Base-by-base conservation (phyloP, 2,888 invertebrate species). In the Drosophila stalkeri region DNA sequence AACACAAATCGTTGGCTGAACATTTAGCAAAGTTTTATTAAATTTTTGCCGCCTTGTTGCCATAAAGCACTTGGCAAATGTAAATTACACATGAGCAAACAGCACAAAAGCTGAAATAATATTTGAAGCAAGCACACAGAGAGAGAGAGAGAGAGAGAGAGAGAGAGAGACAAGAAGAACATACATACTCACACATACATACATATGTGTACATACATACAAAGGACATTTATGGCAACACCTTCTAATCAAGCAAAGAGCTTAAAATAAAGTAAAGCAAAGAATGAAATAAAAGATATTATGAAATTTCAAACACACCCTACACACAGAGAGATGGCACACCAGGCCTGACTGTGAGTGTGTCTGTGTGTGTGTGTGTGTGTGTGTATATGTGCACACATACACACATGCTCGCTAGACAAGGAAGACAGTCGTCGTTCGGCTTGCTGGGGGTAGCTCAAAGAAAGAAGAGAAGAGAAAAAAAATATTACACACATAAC, bases 191-290 rank as follows among this genome's bases (percentile, higher is more conserved):
- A 59, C 27, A 23, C 0, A 49, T 31, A 55, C 9, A 46, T 11
- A 59, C 27, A 16, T 1, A 46, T 37, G 52, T 12, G 31, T 33
- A 47, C 43, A 37, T 18, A 43, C 47, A 64, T 44, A 72, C 41
- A 68, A 54, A 75, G 76, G 65, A 88, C 84, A 86, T 88, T 86
- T 88, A 82, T 82, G 89, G 87, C 89, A 87, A 87, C 86, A 87
- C 86, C 86, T 87, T 87, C 89, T 89, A 87, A 87, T 89, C 89
- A 87, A 87, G 86, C 84, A 89, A 89, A 89, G 81, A 86, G 86
- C 86, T 86, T 86, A 86, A 86, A 86, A 86, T 89, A 85, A 86
- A 89, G 89, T 89, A 89, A 86, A 86, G 85, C 81, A 82, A 87
- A 88, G 87, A 87, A 87, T 84, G 81, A 85, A 82, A 86, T 81